A percentile compares a stretch with the other conserved stretches of the same genome.
These are phyloP conservation scores for Eonycteris spelaea DNA, from an alignment of 2,113 vertebrate species.

Conservation along the genomic window DNA sequence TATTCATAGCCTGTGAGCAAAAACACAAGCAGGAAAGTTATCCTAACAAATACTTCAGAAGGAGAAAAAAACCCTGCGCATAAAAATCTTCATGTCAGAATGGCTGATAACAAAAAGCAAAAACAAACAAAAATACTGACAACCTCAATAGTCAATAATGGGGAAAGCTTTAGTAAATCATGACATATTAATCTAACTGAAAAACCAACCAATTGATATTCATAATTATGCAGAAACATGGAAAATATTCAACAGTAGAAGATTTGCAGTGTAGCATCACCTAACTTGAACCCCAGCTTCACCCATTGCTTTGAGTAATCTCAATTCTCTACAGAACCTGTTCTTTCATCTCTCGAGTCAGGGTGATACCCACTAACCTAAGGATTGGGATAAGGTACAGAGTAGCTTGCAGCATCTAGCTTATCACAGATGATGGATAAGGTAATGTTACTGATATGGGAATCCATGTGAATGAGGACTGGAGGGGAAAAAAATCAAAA, in stretches of 20 bases:
- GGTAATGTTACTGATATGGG: accelerated
- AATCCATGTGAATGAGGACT: neutral
- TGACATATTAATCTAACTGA: neutral
- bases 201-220: neutral
- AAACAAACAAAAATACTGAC: neutral
- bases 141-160: neutral
- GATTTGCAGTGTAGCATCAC: neutral
- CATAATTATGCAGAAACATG: neutral
- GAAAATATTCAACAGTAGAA: neutral
- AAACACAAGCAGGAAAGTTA: neutral
- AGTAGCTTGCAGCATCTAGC: accelerated
- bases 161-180: neutral
- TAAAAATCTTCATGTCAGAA: neutral
- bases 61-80: neutral
- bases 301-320: neutral
- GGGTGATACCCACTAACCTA: too few relatives aligned
- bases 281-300: neutral
- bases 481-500: neutral
- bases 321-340: neutral
- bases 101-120: neutral
- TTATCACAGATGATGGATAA: neutral
- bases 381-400: accelerated
- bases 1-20: neutral
- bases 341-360: neutral
- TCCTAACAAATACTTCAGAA: neutral